Conservation (phyloP, 1,140 invertebrate genomes). For the Zaprionus capensis region DNA sequence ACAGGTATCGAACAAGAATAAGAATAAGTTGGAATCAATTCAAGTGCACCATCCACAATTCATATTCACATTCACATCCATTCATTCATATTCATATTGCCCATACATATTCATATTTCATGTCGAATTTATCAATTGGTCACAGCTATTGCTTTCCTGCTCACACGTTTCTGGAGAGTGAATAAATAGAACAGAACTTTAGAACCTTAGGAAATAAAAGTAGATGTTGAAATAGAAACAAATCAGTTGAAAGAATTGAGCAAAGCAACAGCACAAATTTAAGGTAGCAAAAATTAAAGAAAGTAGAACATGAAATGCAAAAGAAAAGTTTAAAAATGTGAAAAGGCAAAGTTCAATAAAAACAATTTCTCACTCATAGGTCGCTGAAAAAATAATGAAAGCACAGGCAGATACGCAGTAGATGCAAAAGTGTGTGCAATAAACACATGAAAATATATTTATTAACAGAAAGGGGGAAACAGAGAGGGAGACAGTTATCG, state of each 20-base stretch:
- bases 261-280: neutral
- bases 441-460: neutral
- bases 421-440: neutral
- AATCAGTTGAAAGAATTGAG: neutral
- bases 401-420: neutral
- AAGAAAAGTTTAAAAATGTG: neutral
- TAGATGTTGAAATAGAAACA: too few species aligned
- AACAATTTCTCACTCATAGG: neutral
- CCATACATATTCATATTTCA: constrained; percentile 43
- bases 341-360: neutral
- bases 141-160: constrained; percentile 42
- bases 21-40: constrained; percentile 27
- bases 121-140: constrained; percentile 44
- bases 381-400: neutral
- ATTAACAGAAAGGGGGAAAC: neutral
- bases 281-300: neutral
- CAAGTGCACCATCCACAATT: constrained; percentile 39
- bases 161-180: neutral
- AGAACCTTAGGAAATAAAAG: neutral
- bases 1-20: neutral
- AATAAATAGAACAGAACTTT: neutral
- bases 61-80: constrained; percentile 1
- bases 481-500: neutral
- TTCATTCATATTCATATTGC: constrained; percentile 50
- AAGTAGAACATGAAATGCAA: neutral